A percentile compares a stretch with the other conserved stretches of the same genome.
Evolutionary conservation across 2,888 invertebrate genomes (phyloP).

Genomic region (Amaurobius ferox): DNA sequence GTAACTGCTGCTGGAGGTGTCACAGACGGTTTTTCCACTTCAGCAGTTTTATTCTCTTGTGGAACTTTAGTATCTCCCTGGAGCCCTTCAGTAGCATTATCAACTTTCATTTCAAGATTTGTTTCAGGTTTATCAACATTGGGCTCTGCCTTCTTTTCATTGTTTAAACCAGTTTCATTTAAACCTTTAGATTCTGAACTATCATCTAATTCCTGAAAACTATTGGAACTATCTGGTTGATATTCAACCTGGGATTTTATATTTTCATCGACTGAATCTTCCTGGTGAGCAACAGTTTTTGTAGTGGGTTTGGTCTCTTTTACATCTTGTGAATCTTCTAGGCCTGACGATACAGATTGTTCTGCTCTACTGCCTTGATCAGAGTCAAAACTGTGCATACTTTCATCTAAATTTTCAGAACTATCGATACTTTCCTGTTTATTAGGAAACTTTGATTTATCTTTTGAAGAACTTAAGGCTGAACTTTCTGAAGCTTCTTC

Average conservation of each 20-base stretch:
- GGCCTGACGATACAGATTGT: neutral
- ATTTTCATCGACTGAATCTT: neutral
- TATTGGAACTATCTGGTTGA: conserved; percentile 9
- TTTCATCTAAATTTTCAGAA: conserved; percentile 22
- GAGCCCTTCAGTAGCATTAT: neutral
- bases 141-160: neutral
- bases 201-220: conserved; percentile 19
- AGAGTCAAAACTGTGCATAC: neutral
- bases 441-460: neutral
- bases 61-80: neutral
- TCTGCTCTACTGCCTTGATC: conserved; percentile 12
- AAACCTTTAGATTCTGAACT: conserved; percentile 18
- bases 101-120: neutral
- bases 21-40: neutral
- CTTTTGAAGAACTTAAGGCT: neutral
- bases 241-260: neutral
- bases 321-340: conserved; percentile 24
- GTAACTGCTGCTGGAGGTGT: neutral
- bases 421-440: conserved; percentile 19
- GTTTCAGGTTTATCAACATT: neutral
- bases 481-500: neutral
- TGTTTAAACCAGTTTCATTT: neutral
- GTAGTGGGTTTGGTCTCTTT: neutral
- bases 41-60: conserved; percentile 3
- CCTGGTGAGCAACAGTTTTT: neutral